Conservation (phyloP, 2,888 invertebrate species). For the Elysia crispata region DNA sequence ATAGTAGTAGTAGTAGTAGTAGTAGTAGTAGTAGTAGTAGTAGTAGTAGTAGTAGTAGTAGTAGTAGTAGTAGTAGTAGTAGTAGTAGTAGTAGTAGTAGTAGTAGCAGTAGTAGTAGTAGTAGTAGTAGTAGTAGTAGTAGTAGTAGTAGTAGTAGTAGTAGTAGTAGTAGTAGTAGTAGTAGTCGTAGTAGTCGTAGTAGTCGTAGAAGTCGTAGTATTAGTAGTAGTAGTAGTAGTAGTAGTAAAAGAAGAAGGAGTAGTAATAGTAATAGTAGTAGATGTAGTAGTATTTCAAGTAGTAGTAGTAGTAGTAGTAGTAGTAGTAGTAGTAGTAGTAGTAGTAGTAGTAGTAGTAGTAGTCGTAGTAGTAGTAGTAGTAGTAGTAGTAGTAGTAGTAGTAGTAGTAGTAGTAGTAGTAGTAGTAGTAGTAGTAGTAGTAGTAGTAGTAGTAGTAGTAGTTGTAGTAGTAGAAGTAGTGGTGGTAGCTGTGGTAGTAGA, state of each 20-base stretch:
- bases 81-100: slow-evolving; percentile 20
- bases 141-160: slow-evolving; percentile 9
- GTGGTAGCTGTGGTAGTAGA: background rate
- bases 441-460: background rate
- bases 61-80: slow-evolving; percentile 12
- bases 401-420: slow-evolving; percentile 20
- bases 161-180: background rate
- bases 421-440: background rate
- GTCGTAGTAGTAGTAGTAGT: no score
- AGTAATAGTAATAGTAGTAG: slow-evolving; percentile 1
- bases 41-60: slow-evolving; percentile 10
- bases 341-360: no score
- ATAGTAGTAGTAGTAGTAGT: background rate
- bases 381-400: slow-evolving; percentile 12
- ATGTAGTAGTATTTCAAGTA: slow-evolving; percentile 21
- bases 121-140: slow-evolving; percentile 29
- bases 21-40: slow-evolving; percentile 12
- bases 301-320: slow-evolving; percentile 25
- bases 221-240: no score
- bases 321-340: slow-evolving; percentile 23
- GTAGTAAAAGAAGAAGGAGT: no score
- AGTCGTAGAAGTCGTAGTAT: no score
- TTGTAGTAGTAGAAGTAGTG: background rate
- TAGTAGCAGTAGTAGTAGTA: slow-evolving; percentile 12
- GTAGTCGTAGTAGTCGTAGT: no score